Conservation (phyloP, 2,888 invertebrate genomes). For the Lasioglossum pauxillum region DNA sequence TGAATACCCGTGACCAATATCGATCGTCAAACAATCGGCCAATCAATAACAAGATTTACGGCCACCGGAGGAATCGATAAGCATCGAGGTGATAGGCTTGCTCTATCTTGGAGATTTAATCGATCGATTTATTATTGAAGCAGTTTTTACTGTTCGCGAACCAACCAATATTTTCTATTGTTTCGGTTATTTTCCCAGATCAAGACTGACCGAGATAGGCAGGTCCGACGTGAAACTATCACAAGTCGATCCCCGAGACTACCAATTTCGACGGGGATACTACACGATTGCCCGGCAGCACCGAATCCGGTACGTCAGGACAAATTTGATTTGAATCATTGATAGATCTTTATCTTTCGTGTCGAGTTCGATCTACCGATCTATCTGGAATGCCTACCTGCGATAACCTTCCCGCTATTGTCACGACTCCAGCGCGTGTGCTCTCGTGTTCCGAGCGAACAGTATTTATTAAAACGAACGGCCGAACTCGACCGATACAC, state of each 20-base stretch:
- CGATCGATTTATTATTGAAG: neutral
- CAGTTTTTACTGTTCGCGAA: neutral
- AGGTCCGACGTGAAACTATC: conserved; percentile 81
- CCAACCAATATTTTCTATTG: neutral
- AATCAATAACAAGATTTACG: conserved; percentile 13
- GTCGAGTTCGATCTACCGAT: neutral
- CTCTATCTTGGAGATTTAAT: neutral
- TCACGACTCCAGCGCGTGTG: neutral
- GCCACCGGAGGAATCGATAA: neutral
- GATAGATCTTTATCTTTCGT: neutral
- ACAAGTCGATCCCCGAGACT: conserved; percentile 80
- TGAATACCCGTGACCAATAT: conserved; percentile 27
- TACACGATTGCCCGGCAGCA: conserved; percentile 69
- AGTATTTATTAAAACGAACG: neutral
- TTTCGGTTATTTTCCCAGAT: conserved; percentile 70
- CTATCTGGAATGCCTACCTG: neutral
- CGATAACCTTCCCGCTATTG: neutral
- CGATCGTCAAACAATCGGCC: conserved; percentile 7
- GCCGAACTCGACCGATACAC: neutral
- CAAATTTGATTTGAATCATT: neutral
- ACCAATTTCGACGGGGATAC: conserved; percentile 58
- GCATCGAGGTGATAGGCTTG: neutral
- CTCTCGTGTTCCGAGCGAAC: neutral
- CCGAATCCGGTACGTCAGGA: conserved; percentile 74
- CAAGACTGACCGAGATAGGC: conserved; percentile 82